Conservation (phyloP, 2,888 invertebrate genomes). For the Sinotaia quadrata region DNA sequence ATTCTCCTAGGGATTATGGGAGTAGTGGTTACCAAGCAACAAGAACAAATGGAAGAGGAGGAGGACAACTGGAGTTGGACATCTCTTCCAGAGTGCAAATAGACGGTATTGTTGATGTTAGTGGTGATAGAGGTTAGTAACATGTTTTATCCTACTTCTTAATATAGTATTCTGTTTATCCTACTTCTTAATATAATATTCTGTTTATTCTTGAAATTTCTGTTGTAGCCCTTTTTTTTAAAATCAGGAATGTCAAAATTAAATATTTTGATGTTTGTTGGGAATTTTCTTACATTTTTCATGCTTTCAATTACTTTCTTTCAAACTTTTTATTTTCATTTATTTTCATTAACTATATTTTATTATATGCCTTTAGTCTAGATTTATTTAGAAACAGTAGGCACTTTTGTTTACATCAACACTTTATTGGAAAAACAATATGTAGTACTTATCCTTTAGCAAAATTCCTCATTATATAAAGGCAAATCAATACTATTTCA, state of each 20-base stretch:
- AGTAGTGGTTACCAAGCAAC: slow-evolving; percentile 44
- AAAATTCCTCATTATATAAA: no score
- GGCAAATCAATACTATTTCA: no score
- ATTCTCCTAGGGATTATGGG: slow-evolving; percentile 47
- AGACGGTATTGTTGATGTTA: slow-evolving; percentile 52
- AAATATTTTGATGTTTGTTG: no score
- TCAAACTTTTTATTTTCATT: no score
- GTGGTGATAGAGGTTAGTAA: slow-evolving; percentile 34
- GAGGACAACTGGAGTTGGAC: slow-evolving; percentile 41
- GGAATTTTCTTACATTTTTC: no score
- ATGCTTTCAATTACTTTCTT: no score
- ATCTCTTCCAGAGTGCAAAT: slow-evolving; percentile 23
- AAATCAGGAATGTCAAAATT: background rate
- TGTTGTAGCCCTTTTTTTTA: background rate
- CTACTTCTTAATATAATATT: background rate
- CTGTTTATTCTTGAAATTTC: background rate
- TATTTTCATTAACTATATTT: no score
- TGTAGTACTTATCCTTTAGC: no score
- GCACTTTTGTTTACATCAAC: no score
- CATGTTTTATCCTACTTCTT: background rate
- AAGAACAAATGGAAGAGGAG: slow-evolving; percentile 11
- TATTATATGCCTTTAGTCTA: no score
- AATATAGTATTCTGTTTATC: background rate
- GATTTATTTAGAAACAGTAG: no score
- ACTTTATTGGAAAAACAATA: no score